A percentile compares a stretch with the other conserved stretches of the same genome.
Evolutionary conservation across 2,113 vertebrate genomes (phyloP).

Genomic region (Zosterops japonicus): DNA sequence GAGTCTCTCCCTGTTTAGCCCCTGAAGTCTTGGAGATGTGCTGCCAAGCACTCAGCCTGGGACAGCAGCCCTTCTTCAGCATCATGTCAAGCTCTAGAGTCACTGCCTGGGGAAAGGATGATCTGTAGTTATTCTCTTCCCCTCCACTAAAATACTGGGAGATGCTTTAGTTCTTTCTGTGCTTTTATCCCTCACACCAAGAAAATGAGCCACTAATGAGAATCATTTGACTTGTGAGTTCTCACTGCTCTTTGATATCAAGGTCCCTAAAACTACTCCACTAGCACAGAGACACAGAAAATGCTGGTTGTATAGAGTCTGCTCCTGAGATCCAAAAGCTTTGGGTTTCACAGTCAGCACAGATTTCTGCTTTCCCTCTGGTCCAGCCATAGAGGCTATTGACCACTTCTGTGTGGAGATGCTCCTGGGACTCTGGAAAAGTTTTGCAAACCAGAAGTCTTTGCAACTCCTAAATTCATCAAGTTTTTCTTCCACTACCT

Average conservation of each 20-base stretch:
- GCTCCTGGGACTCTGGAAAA: background rate
- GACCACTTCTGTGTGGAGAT: background rate
- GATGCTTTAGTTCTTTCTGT: background rate
- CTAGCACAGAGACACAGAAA: background rate
- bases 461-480: background rate
- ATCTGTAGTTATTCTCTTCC: background rate
- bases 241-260: constrained; percentile 1
- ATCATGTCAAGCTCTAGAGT: background rate
- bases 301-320: background rate
- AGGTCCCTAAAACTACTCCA: background rate
- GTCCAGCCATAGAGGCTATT: background rate
- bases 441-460: background rate
- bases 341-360: background rate
- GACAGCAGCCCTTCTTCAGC: background rate
- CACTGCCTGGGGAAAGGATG: background rate
- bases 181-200: constrained; percentile 45
- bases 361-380: background rate
- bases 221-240: constrained; percentile 25
- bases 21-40: background rate
- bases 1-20: background rate
- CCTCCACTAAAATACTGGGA: background rate
- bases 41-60: background rate
- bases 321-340: background rate
- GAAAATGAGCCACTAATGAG: constrained; percentile 35
- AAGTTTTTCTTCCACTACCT: background rate